Conservation (phyloP, 2,888 invertebrate species). For the Chrysotoxum bicinctum region DNA sequence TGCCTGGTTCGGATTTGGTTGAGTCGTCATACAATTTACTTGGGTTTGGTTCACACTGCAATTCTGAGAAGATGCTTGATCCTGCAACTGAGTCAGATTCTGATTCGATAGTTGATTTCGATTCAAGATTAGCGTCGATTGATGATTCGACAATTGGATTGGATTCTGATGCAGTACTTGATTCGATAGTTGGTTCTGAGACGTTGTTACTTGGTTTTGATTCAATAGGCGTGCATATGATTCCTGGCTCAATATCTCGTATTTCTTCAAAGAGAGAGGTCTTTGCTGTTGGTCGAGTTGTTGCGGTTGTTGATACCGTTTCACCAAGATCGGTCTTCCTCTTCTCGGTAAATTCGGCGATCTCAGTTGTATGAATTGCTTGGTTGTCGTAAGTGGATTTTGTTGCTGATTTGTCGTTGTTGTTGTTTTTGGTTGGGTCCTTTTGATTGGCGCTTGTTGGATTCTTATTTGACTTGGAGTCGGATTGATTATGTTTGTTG, state of each 20-base stretch:
- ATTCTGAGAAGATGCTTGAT: neutral
- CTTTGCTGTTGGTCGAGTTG: constrained; percentile 14
- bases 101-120: neutral
- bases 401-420: constrained; percentile 29
- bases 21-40: constrained; percentile 12
- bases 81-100: neutral
- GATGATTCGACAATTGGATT: neutral
- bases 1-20: constrained; percentile 19
- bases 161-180: neutral
- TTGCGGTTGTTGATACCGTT: constrained; percentile 1
- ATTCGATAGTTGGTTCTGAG: constrained; percentile 18
- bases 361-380: constrained; percentile 59
- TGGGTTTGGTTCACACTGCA: neutral
- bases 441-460: constrained; percentile 30
- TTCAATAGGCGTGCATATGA: constrained; percentile 36
- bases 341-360: constrained; percentile 39
- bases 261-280: constrained; percentile 52
- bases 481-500: constrained; percentile 33
- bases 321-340: constrained; percentile 56
- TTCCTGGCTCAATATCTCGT: constrained; percentile 70
- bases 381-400: constrained; percentile 34
- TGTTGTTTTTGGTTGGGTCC: constrained; percentile 3
- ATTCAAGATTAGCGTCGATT: neutral
- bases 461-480: constrained; percentile 51
- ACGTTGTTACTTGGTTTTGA: constrained; percentile 34